Evolutionary conservation across 2,113 vertebrate species (phyloP), one percentile per base, ranked within the genome.

Genomic region (Microtus montanus): DNA sequence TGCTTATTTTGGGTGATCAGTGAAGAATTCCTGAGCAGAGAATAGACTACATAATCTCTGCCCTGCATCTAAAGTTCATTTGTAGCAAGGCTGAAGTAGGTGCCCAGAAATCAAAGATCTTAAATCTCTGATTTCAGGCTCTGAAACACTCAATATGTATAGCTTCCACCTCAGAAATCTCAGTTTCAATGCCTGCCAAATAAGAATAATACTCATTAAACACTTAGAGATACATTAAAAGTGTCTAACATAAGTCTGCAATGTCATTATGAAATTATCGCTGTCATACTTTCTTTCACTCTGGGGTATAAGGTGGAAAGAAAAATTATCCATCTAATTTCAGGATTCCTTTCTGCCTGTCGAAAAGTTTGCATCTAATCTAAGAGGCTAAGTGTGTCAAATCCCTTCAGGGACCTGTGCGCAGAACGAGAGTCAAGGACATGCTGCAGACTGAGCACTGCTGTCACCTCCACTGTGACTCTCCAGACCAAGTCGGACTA

Each of bases 271-370:
- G 64, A 92, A 63, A 90, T 91, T 93, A 58, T 77, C 44, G 38
- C 96, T 71, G 52, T 92, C 75, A 82, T 8, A 33, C 35, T 87
- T 96, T 95, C 83, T 95, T 96, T 94, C 49, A 87, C 71, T 90
- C 84, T 63, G 91, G 83, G 64, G 78, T 79, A 92, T 96, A 74
- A 94, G 0, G 0, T 33, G 75, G 68, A 71, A 87, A 95, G 58
- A 47, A 68, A 88, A 89, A 93, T 52, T 24, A 68, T 63, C 83
- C 89, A 74, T 92, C 91, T 87, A 35, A 88, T 85, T 75, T 93
- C 75, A 68, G 38, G 38, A 87, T 85, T 94, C 58, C 64, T 85
- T 87, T 95, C 35, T 44, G 38, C 33, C 47, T 63, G 4, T 78
- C 64, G 87, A 63, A 89, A 93, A 86, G 87, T 70, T 54, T 92